phyloP scores from a whole-genome alignment of 2,113 vertebrate genomes.

The Xiphophorus maculatus region DNA sequence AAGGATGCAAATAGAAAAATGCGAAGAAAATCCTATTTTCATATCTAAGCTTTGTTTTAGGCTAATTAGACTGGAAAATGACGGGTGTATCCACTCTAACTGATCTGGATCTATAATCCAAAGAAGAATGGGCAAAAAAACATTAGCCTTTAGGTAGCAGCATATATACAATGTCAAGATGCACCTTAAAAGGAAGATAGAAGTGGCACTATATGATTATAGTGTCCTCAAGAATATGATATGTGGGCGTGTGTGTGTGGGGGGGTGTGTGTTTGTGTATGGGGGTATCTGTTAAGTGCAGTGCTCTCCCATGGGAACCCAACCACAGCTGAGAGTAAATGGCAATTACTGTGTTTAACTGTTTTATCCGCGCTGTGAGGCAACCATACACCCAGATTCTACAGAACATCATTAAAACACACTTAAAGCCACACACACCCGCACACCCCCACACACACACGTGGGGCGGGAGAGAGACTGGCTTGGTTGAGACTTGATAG shows the following conservation, averaged over 20 bases:
- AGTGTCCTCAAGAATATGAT: conserved; percentile 24
- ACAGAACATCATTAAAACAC: conserved; percentile 67
- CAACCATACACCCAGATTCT: conserved; percentile 61
- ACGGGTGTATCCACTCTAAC: not conserved
- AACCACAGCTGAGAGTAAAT: conserved; percentile 75
- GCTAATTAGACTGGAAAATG: not conserved
- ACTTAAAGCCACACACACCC: conserved; percentile 32
- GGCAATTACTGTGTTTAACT: conserved; percentile 75
- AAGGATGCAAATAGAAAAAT: not conserved
- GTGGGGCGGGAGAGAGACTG: conserved; percentile 9
- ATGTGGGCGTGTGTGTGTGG: conserved; percentile 13
- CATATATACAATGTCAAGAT: not conserved
- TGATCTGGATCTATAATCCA: not conserved
- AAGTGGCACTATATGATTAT: conserved; percentile 18
- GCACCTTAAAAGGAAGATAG: conserved; percentile 20
- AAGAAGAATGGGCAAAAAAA: not conserved
- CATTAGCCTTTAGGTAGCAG: not conserved
- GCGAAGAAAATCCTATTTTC: not conserved
- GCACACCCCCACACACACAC: not conserved
- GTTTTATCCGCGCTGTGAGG: conserved; percentile 69
- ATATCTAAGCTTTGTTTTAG: not conserved
- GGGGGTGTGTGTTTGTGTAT: conserved; percentile 19
- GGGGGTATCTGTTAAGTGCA: conserved; percentile 30
- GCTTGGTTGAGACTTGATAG: conserved; percentile 30
- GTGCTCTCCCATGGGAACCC: conserved; percentile 59